Evolutionary conservation across 2,113 vertebrate genomes (phyloP), one percentile per base, ranked within the genome.

Genomic region (Willisornis vidua): DNA sequence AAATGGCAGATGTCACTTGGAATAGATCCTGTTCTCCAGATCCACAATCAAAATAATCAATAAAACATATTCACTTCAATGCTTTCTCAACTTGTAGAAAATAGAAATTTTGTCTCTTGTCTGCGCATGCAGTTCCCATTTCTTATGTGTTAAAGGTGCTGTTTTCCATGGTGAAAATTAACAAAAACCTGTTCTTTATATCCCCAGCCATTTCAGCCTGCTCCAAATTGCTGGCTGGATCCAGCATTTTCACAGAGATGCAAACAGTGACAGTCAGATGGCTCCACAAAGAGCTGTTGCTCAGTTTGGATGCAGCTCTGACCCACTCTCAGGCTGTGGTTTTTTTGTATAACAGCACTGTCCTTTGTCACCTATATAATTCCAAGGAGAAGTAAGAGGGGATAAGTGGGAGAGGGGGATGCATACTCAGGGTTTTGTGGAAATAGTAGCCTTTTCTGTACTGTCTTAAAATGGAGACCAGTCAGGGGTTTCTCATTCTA

Each of bases 381-480:
- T 93, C 43, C 62, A 54, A 65, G 68, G 51, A 65, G 68, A 55
- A 72, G 5, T 71, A 52, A 63, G 17, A 65, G 23, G n/a, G n/a
- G 20, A 26, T 62, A 88, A 93, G 14, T 48, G 66, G 41, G 73
- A 90, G 65, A 68, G 24, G 41, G n/a, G 35, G 18, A 19, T 45
- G 33, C 25, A 57, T 3, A 1, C 52, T 63, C 48, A n/a, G 57
- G 43, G 58, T 81, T 95, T 86, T 19, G 10, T 46, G 31, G 59
- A 72, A 91, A 43, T 65, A 90, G 23, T 55, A 91, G 85, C 81
- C 84, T 65, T 94, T 93, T 94, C 95, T 89, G 57, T 58, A 26
- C 39, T 85, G n/a, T 87, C 85, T 86, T 93, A 96, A 96, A 94
- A 96, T 83, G 70, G 84, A 93, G 72, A 78, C 92, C 41, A 75